A percentile compares a stretch with the other conserved stretches of the same genome.
Conservation (phyloP, 2,113 vertebrate species). For the Amphiprion percula region DNA sequence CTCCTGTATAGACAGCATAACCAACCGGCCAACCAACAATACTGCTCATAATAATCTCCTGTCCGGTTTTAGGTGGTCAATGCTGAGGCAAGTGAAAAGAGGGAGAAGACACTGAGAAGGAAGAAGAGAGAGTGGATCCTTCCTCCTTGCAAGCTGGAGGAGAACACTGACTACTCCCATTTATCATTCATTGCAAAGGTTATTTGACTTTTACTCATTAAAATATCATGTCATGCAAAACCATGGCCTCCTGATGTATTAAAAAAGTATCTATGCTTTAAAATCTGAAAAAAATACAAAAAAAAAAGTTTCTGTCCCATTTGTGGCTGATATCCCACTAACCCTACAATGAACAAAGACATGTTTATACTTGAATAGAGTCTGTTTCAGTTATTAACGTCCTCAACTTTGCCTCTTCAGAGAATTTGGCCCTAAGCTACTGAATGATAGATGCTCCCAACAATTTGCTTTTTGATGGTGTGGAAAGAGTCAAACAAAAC, state of each 20-base stretch:
- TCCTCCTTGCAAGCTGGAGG: constrained; percentile 75
- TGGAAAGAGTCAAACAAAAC: too few species aligned
- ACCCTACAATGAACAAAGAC: background rate
- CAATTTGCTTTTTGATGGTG: too few species aligned
- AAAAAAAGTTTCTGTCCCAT: background rate
- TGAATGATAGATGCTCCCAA: background rate
- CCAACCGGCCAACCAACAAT: too few species aligned
- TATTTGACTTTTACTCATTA: background rate
- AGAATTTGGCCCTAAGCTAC: background rate
- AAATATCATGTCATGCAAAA: background rate
- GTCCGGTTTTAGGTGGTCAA: constrained; percentile 52
- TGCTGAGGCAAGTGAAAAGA: constrained; percentile 9
- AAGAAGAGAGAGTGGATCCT: constrained; percentile 81
- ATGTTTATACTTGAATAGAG: background rate
- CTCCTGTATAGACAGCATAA: too few species aligned
- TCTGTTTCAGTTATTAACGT: background rate
- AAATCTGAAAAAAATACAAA: background rate
- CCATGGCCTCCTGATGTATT: too few species aligned
- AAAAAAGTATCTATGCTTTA: background rate
- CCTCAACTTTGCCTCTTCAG: too few species aligned
- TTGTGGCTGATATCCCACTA: background rate
- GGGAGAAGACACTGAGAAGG: constrained; percentile 43
- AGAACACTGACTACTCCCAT: constrained; percentile 74
- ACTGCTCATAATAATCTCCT: background rate
- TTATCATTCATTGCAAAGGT: constrained; percentile 78